Base-by-base conservation (phyloP, 2,113 vertebrate genomes). In the Helogale parvula region DNA sequence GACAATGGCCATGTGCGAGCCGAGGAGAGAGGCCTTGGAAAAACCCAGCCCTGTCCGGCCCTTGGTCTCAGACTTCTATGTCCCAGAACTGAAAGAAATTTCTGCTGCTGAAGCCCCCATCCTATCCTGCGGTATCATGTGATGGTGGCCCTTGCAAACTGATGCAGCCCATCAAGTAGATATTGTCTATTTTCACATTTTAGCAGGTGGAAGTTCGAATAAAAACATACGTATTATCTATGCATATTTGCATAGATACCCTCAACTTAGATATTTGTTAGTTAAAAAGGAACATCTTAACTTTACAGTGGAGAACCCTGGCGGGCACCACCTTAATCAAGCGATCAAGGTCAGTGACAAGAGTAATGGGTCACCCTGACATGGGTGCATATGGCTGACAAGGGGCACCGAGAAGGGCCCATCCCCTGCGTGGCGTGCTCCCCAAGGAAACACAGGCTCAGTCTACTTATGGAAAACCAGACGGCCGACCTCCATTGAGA, bases 321-420 rank as follows among this genome's bases (percentile, higher is more conserved):
- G 29, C 1, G 23, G 66, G 31, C 45, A 88, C 10, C 25, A 6
- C 35, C 13, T n/a, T 27, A 45, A 15, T 2, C 7, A 6, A 25
- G 19, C 15, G 25, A 47, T 2, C 38, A 27, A 3, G 1, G n/a
- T n/a, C 33, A 25, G 19, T 11, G 25, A 16, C 15, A 3, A 0
- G 27, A 76, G 54, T 5, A 3, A 2, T 0, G 9, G 72, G 23
- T n/a, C 52, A 3, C 14, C 31, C 0, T 1, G 38, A n/a, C 17
- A 6, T 60, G 19, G 1, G 13, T 16, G 14, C 25, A 10, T 47
- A 47, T 10, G 31, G 47, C 76, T 21, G 17, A 77, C 76, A 19
- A 0, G 8, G 4, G 11, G 41, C 47, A 1, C 45, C 8, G 45
- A 16, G 27, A 16, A 33, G 29, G 27, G 27, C 16, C 74, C 41